Conservation (phyloP, 1,140 invertebrate species). For the Pogonomyrmex barbatus region DNA sequence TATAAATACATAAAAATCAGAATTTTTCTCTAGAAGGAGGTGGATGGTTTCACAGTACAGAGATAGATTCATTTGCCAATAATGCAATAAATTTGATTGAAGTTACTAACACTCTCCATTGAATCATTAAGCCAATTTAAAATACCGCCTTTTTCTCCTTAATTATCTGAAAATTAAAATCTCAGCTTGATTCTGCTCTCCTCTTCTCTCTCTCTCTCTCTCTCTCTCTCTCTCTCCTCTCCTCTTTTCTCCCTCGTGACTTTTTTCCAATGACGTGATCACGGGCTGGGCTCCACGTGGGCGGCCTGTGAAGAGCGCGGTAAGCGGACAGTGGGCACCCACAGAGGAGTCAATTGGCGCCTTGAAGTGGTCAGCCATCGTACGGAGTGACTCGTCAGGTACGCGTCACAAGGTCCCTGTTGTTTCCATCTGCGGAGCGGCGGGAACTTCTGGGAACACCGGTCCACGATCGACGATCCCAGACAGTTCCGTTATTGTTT, state of each 20-base stretch:
- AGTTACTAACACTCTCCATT: slow-evolving; percentile 6
- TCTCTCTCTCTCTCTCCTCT: background rate
- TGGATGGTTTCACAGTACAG: background rate
- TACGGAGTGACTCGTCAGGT: slow-evolving; percentile 69
- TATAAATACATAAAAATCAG: slow-evolving; percentile 6
- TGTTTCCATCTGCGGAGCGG: slow-evolving; percentile 48
- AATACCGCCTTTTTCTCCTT: background rate
- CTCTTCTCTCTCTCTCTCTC: background rate
- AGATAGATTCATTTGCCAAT: background rate
- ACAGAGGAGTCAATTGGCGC: slow-evolving; percentile 63
- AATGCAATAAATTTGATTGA: slow-evolving; percentile 22
- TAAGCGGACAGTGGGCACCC: slow-evolving; percentile 43
- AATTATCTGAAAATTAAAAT: slow-evolving; percentile 8
- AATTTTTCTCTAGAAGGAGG: background rate
- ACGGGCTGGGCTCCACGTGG: slow-evolving; percentile 57
- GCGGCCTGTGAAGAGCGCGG: slow-evolving; percentile 54
- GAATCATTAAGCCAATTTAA: slow-evolving; percentile 24
- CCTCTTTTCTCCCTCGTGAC: background rate
- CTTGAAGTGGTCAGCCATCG: slow-evolving; percentile 49
- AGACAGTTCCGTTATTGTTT: slow-evolving; percentile 59
- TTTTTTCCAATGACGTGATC: slow-evolving; percentile 44
- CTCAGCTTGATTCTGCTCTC: background rate
- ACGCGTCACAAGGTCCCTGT: slow-evolving; percentile 68
- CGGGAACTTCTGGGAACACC: slow-evolving; percentile 54
- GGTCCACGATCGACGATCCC: slow-evolving; percentile 43